Base-by-base conservation (phyloP, 1,140 invertebrate species). In the Drosophila leontia region DNA sequence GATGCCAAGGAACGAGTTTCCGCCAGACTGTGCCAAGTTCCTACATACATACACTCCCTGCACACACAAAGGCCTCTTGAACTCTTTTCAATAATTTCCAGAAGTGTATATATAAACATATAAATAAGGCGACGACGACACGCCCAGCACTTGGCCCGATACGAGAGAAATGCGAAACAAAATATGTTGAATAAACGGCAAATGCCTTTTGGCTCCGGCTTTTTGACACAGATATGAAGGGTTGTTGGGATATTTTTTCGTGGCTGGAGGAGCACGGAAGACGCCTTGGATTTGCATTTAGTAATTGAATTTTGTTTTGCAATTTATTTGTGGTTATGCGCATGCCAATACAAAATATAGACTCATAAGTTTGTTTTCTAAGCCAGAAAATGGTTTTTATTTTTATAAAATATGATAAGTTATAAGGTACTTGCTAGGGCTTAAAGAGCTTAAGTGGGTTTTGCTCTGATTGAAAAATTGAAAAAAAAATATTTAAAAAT, bases 251-350 rank as follows among this genome's bases (percentile, higher is more conserved):
- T 7, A 7, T 7, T 26, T 26, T 9, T 26, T 19, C n/a, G 15
- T 15, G 19, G 42, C 23, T 6, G 9, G 5, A 19, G 58, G 26
- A 19, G 57, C 48, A 19, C 45, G 63, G 62, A 63, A 51, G 61
- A 45, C 59, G 82, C 55, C 75, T 78, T 70, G 58, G 64, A 87
- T 88, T 87, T 87, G 84, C 84, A 87, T 87, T 87, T 88, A 59
- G 84, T 87, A 87, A 87, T 87, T 87, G 84, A 87, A 87, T 87
- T 88, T 84, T 87, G 84, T 87, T 87, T 83, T 88, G 77, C 64
- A 88, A 88, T 88, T 88, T 87, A 85, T 86, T 85, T 82, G 42
- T 64, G 47, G 44, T 62, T 70, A 19, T 19, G 35, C 62, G 29
- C 71, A 83, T 87, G 84, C 84, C 84, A 88, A 88, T 29, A 23